These are phyloP conservation scores for Bactericera cockerelli DNA, from an alignment of 1,140 invertebrate genomes.

Conservation along the genomic window DNA sequence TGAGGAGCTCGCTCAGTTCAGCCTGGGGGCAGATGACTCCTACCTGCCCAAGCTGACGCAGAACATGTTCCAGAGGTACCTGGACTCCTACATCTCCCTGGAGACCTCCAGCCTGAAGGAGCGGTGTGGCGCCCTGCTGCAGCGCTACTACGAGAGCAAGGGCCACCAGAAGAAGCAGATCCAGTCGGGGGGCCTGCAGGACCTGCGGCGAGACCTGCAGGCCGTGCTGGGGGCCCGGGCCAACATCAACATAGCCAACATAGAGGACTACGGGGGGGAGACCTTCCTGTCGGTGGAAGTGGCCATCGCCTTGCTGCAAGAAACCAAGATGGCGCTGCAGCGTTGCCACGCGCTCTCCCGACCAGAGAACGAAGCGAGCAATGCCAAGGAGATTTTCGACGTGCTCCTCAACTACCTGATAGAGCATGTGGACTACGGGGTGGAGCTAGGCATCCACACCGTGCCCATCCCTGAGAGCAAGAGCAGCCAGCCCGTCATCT, in stretches of 20 bases:
- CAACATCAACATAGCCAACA: constrained; percentile 82
- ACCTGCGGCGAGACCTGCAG: constrained; percentile 81
- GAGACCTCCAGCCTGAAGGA: constrained; percentile 64
- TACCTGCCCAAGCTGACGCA: constrained; percentile 65
- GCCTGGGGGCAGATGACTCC: constrained; percentile 64
- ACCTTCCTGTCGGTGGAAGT: constrained; percentile 94
- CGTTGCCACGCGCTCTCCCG: constrained; percentile 77
- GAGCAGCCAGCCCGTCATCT: constrained; percentile 55
- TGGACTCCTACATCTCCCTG: constrained; percentile 56
- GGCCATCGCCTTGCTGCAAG: constrained; percentile 82
- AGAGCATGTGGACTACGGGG: constrained; percentile 85
- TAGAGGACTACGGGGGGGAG: constrained; percentile 92
- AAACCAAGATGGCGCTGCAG: constrained; percentile 78
- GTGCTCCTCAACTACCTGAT: constrained; percentile 73
- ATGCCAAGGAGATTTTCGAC: constrained; percentile 74
- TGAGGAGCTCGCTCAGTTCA: constrained; percentile 49
- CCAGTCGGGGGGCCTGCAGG: constrained; percentile 61
- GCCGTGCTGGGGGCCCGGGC: constrained; percentile 79
- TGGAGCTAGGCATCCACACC: constrained; percentile 80
- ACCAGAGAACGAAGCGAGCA: constrained; percentile 55
- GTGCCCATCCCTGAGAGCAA: constrained; percentile 82
- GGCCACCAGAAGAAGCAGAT: constrained; percentile 88
- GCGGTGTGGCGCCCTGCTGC: constrained; percentile 53
- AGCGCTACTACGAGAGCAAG: constrained; percentile 82
- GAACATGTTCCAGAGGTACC: constrained; percentile 66